Conservation (phyloP, 2,888 invertebrate genomes). For the Ophion costatus region DNA sequence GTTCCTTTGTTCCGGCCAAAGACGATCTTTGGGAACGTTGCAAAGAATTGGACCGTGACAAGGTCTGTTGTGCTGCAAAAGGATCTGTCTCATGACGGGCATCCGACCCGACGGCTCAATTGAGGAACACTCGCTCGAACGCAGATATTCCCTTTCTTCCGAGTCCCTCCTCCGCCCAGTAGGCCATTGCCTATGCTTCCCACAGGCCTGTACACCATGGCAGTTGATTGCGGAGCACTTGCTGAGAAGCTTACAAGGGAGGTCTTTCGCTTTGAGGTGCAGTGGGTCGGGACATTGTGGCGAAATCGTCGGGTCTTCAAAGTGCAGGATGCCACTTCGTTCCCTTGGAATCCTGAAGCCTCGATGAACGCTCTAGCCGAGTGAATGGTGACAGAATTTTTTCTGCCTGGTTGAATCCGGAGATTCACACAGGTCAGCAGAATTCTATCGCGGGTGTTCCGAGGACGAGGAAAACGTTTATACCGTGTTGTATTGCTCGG, state of each 20-base stretch:
- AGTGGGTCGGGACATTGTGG: not conserved
- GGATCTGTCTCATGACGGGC: slow-evolving; percentile 19
- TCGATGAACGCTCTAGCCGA: not conserved
- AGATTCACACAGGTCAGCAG: no score
- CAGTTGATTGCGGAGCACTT: slow-evolving; percentile 2
- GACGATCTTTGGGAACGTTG: slow-evolving; percentile 37
- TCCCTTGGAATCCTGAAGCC: not conserved
- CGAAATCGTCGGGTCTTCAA: slow-evolving; percentile 8
- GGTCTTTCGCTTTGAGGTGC: not conserved
- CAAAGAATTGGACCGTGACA: slow-evolving; percentile 33
- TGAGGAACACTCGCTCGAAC: slow-evolving; percentile 16
- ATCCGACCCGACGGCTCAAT: slow-evolving; percentile 53
- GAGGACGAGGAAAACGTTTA: no score
- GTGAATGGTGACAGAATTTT: not conserved
- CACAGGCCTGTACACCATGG: not conserved
- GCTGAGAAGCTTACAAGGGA: slow-evolving; percentile 4
- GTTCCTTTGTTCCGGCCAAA: not conserved
- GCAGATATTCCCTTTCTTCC: slow-evolving; percentile 3
- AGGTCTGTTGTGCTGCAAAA: not conserved
- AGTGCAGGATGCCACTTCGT: not conserved
- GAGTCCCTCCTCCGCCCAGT: not conserved
- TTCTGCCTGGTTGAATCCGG: no score
- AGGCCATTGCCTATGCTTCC: not conserved
- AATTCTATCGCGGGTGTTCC: no score
- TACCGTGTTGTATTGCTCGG: not conserved